Conservation (phyloP, 1,140 invertebrate genomes). For the Cyclina sinensis region DNA sequence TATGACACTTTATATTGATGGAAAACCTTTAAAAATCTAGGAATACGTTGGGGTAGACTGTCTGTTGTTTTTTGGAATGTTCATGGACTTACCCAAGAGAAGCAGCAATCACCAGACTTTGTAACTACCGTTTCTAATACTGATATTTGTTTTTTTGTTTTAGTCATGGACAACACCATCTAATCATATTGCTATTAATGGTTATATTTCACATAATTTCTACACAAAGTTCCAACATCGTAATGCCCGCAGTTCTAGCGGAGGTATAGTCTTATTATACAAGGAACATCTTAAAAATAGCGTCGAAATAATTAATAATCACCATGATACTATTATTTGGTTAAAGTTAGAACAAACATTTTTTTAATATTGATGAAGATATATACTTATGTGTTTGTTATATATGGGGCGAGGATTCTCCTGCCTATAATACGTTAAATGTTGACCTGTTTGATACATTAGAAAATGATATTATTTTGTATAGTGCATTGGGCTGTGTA, state of each 20-base stretch:
- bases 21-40: no score
- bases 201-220: conserved; percentile 19
- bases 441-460: conserved; percentile 6
- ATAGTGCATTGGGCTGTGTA: background rate
- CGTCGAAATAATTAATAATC: background rate
- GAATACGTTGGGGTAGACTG: no score
- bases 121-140: no score
- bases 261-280: conserved; percentile 11
- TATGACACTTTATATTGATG: no score
- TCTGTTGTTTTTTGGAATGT: no score
- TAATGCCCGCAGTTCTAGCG: conserved; percentile 1
- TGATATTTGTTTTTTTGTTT: no score
- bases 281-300: conserved; percentile 7
- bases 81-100: no score
- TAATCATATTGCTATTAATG: conserved; percentile 15
- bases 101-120: no score
- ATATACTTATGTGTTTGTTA: background rate
- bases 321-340: conserved; percentile 27
- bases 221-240: conserved; percentile 44
- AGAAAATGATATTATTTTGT: conserved; percentile 1
- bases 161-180: conserved; percentile 1
- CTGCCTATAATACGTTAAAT: conserved; percentile 11
- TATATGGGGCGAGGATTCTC: conserved; percentile 10
- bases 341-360: background rate
- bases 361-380: background rate